phyloP scores from a whole-genome alignment of 2,797 vertebrate species.

The Intellagama lesueurii region DNA sequence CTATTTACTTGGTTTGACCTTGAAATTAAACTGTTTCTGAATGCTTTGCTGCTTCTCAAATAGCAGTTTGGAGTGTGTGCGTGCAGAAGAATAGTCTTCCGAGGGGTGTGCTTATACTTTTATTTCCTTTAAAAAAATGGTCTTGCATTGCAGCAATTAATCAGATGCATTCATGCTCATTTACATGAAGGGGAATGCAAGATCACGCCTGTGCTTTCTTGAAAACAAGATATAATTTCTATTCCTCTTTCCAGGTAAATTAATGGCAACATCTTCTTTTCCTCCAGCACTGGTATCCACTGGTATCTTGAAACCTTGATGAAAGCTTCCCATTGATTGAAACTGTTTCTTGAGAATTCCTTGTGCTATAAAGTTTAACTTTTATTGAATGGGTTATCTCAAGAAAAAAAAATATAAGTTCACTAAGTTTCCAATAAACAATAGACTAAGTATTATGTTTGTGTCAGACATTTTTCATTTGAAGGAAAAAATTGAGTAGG shows the following conservation, averaged over 20 bases:
- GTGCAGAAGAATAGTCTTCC: neutral
- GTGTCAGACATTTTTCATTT: neutral
- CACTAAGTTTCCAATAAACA: neutral
- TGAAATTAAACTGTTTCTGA: neutral
- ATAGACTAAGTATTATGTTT: neutral
- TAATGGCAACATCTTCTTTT: slow-evolving; percentile 31
- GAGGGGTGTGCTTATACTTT: neutral
- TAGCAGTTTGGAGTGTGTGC: neutral
- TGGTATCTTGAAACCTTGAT: fast-evolving
- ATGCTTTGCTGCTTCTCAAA: neutral
- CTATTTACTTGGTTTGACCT: neutral
- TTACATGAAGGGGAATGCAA: slow-evolving; percentile 24
- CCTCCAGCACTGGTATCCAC: neutral
- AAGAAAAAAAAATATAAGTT: neutral
- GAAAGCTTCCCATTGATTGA: neutral
- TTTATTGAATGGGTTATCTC: slow-evolving; percentile 2
- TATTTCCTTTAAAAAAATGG: slow-evolving; percentile 25
- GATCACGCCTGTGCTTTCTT: slow-evolving; percentile 21
- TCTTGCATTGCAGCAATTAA: slow-evolving; percentile 23
- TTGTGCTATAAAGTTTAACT: neutral
- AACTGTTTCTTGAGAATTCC: neutral
- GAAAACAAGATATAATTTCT: slow-evolving; percentile 22
- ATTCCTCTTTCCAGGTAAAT: slow-evolving; percentile 7
- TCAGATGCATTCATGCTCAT: neutral
- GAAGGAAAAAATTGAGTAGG: neutral